These are phyloP conservation scores for Orchesella flavescens DNA, from an alignment of 2,888 invertebrate genomes.

Conservation along the genomic window DNA sequence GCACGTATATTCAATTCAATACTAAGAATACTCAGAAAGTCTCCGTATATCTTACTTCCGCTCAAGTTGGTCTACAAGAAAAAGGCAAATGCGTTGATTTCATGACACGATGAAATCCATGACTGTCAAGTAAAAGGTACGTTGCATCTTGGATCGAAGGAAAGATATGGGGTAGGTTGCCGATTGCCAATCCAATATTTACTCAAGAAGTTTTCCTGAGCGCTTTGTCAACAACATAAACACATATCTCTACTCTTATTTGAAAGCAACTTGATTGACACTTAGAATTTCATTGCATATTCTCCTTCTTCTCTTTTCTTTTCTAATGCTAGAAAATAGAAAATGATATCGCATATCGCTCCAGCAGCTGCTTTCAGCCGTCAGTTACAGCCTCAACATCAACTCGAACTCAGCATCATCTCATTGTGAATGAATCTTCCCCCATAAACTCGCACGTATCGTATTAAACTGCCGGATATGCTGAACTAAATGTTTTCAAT, in stretches of 20 bases:
- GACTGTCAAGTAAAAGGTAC: conserved; percentile 3
- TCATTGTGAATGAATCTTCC: neutral
- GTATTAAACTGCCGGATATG: conserved; percentile 30
- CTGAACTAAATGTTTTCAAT: conserved; percentile 21
- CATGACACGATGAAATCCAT: conserved; percentile 34
- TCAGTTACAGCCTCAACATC: neutral
- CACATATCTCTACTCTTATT: conserved; percentile 1
- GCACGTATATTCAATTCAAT: too few species aligned
- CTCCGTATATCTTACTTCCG: conserved; percentile 18
- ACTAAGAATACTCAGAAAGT: too few species aligned
- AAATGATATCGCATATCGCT: conserved; percentile 21
- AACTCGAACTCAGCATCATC: neutral
- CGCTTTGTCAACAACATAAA: conserved; percentile 51
- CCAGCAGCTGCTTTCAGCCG: conserved; percentile 42
- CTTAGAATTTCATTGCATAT: conserved; percentile 45
- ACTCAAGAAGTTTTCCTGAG: conserved; percentile 41
- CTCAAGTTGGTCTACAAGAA: conserved; percentile 42
- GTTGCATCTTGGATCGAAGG: neutral
- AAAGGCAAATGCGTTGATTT: conserved; percentile 47
- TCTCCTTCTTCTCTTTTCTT: conserved; percentile 4
- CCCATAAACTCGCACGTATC: conserved; percentile 16
- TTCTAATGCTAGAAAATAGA: too few species aligned
- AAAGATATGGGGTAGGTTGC: neutral
- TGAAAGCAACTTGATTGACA: conserved; percentile 54
- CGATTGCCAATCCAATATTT: conserved; percentile 56